Percentiles rank a stretch among this genome's conserved stretches.
Evolutionary conservation across 2,797 vertebrate species (phyloP).

Genomic region (Hafferia zeledoni): DNA sequence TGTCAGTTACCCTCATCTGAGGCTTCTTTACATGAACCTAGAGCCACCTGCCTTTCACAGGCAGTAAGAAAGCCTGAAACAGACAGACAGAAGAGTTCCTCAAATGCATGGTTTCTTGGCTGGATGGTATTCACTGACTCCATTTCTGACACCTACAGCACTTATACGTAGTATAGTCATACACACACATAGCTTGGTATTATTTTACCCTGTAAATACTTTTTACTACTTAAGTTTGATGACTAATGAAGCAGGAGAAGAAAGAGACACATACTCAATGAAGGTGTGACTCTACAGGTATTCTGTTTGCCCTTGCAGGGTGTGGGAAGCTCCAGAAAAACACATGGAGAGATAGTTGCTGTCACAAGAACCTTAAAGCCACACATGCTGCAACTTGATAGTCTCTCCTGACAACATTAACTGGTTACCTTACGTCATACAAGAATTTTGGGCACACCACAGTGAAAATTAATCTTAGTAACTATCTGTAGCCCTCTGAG

Average conservation of each 20-base stretch:
- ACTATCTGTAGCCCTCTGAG: conserved; percentile 17
- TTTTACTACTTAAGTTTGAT: not conserved
- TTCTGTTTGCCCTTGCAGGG: not conserved
- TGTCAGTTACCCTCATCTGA: not conserved
- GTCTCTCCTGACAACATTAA: not conserved
- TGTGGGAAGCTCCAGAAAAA: not conserved
- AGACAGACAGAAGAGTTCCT: not conserved
- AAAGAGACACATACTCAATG: not conserved
- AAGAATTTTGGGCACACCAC: not conserved
- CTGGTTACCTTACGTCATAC: not conserved
- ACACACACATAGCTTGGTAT: not conserved
- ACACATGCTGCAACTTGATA: not conserved
- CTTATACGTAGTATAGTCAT: rapidly evolving
- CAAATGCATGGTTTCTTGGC: rapidly evolving
- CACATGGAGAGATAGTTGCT: not conserved
- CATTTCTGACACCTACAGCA: not conserved
- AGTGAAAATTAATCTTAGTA: conserved; percentile 42
- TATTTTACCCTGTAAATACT: not conserved
- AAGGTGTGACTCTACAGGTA: not conserved
- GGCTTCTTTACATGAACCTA: not conserved
- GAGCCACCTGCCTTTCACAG: not conserved
- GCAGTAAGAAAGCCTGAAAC: not conserved
- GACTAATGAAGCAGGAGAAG: not conserved
- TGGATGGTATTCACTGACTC: not conserved
- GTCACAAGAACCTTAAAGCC: not conserved